Conservation (phyloP, 2,888 invertebrate genomes). For the Helleia helle region DNA sequence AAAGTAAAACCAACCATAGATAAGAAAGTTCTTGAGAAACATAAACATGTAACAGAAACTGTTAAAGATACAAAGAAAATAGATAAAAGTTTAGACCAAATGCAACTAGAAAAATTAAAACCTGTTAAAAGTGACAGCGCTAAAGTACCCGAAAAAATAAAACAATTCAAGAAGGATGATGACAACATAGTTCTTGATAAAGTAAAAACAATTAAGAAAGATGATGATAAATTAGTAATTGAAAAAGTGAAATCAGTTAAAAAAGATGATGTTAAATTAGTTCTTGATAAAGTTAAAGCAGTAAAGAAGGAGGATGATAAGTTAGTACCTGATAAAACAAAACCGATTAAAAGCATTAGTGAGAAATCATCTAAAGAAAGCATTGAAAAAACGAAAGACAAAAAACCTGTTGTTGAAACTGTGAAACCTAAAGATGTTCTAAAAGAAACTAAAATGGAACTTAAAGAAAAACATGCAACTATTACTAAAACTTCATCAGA, state of each 20-base stretch:
- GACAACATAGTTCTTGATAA: background rate
- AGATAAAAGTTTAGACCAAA: background rate
- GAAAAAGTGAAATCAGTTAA: conserved; percentile 12
- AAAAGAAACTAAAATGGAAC: background rate
- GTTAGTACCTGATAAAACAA: conserved; percentile 12
- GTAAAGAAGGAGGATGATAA: conserved; percentile 11
- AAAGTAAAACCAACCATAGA: no score
- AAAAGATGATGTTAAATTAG: conserved; percentile 11
- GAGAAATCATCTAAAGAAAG: conserved; percentile 6
- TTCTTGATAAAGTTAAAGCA: conserved; percentile 11
- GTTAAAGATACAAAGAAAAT: background rate
- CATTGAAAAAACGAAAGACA: conserved; percentile 9
- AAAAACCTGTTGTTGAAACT: conserved; percentile 9
- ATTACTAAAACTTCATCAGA: background rate
- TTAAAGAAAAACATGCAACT: background rate
- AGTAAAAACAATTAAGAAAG: conserved; percentile 11
- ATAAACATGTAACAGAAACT: background rate
- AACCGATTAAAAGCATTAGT: conserved; percentile 1
- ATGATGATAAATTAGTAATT: conserved; percentile 10
- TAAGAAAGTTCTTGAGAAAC: background rate
- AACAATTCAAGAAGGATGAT: conserved; percentile 1
- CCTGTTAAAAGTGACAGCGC: background rate
- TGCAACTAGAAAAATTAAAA: background rate
- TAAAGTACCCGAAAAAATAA: background rate
- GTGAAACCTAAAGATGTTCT: background rate